Evolutionary conservation across 1,140 invertebrate species (phyloP).

Genomic region (Belonocnema kinseyi): DNA sequence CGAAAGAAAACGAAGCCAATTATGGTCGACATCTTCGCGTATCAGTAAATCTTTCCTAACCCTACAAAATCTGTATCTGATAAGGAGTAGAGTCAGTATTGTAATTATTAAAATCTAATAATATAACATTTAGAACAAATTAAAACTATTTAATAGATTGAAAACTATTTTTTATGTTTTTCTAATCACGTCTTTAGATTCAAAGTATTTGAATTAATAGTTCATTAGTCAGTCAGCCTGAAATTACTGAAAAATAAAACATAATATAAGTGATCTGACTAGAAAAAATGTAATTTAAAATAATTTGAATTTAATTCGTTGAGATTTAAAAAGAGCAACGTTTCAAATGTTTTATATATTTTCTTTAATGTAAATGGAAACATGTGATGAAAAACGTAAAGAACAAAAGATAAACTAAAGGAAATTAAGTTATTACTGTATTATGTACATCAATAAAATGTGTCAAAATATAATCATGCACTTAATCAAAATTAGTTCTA

Average conservation of each 20-base stretch:
- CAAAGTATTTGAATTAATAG: too few relatives aligned
- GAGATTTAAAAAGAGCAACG: background rate
- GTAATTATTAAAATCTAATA: too few relatives aligned
- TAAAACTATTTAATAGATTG: too few relatives aligned
- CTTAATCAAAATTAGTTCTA: background rate
- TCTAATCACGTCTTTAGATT: too few relatives aligned
- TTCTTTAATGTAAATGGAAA: background rate
- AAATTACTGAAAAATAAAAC: background rate
- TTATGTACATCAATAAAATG: background rate
- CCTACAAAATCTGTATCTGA: background rate
- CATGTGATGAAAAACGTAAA: background rate
- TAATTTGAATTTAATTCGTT: background rate
- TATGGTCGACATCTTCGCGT: background rate
- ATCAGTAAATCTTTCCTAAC: background rate
- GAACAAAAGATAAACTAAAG: background rate
- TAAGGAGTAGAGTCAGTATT: background rate
- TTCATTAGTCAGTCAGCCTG: background rate
- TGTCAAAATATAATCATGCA: background rate
- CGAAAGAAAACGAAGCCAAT: conserved; percentile 5
- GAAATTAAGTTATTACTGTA: background rate
- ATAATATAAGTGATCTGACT: background rate
- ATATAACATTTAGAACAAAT: too few relatives aligned
- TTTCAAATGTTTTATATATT: background rate
- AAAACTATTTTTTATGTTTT: too few relatives aligned
- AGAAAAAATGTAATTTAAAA: conserved; percentile 13